Conservation (phyloP, 2,113 vertebrate species). For the Tetraodon nigroviridis region DNA sequence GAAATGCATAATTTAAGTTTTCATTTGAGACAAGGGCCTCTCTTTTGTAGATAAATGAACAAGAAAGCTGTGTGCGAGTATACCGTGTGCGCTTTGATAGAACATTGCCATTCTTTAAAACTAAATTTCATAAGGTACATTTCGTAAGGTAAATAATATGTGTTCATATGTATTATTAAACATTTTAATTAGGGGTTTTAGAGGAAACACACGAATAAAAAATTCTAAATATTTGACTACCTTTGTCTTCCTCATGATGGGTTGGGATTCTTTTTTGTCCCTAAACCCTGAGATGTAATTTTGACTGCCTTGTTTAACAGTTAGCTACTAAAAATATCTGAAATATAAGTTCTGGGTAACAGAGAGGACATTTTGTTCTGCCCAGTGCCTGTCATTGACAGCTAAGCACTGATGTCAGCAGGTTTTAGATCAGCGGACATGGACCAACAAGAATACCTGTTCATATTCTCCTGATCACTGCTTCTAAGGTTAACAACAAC, state of each 20-base stretch:
- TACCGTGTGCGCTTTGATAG: not conserved
- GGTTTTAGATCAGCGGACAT: not conserved
- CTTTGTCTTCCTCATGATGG: not conserved
- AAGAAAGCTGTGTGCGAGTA: not conserved
- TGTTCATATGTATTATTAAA: no score
- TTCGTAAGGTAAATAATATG: no score
- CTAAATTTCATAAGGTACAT: no score
- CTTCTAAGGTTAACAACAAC: not conserved
- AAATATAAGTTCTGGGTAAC: not conserved
- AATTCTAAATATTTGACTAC: not conserved
- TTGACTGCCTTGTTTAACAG: not conserved
- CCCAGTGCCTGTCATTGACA: not conserved
- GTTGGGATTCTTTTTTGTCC: slow-evolving; percentile 6
- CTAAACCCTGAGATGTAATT: not conserved
- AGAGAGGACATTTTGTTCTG: not conserved
- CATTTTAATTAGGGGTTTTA: not conserved
- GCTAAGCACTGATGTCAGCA: slow-evolving; percentile 2
- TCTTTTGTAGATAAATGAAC: not conserved
- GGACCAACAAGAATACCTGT: slow-evolving; percentile 12
- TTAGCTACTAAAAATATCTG: not conserved
- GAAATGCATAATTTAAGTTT: slow-evolving; percentile 18
- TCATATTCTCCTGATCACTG: slow-evolving; percentile 17
- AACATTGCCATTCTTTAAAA: no score
- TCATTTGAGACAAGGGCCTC: slow-evolving; percentile 11
- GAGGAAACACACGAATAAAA: slow-evolving; percentile 1